Percentiles rank a stretch among this genome's conserved stretches.
Conservation (phyloP, 2,888 invertebrate genomes). For the Thysanoteuthis rhombus region DNA sequence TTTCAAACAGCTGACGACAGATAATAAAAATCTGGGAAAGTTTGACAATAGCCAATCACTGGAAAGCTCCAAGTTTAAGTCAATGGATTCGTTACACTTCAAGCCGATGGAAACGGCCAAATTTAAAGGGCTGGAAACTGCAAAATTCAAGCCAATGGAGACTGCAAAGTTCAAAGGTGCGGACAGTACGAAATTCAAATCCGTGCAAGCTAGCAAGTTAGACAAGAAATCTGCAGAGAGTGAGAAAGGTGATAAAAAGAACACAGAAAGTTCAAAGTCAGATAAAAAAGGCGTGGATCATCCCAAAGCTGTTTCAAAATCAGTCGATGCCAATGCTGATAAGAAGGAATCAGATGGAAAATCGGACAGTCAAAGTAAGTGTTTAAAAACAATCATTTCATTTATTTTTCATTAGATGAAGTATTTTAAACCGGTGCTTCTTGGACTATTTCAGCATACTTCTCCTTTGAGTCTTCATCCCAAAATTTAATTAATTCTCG, state of each 20-base stretch:
- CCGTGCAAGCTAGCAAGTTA: slow-evolving; percentile 19
- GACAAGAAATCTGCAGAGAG: slow-evolving; percentile 20
- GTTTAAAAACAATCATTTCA: neutral
- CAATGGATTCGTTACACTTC: slow-evolving; percentile 21
- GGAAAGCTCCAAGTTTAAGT: slow-evolving; percentile 17
- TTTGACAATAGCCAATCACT: slow-evolving; percentile 25
- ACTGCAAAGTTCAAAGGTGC: slow-evolving; percentile 23
- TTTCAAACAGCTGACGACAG: slow-evolving; percentile 13
- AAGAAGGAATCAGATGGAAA: slow-evolving; percentile 20
- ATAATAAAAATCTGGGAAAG: neutral
- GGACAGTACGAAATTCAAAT: slow-evolving; percentile 22
- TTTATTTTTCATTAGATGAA: no score
- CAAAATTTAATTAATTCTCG: neutral
- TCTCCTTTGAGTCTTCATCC: no score
- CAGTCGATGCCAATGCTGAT: neutral
- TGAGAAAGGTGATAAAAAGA: neutral
- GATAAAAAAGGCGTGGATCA: neutral
- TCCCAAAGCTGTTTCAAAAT: neutral
- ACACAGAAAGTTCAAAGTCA: neutral
- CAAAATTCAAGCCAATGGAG: slow-evolving; percentile 15
- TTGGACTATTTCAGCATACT: no score
- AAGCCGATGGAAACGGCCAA: neutral
- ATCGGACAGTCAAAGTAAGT: slow-evolving; percentile 21
- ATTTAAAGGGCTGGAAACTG: slow-evolving; percentile 16
- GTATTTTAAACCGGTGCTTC: no score